A percentile compares a stretch with the other conserved stretches of the same genome.
phyloP scores from a whole-genome alignment of 2,888 invertebrate genomes.

The Adelphocoris suturalis region DNA sequence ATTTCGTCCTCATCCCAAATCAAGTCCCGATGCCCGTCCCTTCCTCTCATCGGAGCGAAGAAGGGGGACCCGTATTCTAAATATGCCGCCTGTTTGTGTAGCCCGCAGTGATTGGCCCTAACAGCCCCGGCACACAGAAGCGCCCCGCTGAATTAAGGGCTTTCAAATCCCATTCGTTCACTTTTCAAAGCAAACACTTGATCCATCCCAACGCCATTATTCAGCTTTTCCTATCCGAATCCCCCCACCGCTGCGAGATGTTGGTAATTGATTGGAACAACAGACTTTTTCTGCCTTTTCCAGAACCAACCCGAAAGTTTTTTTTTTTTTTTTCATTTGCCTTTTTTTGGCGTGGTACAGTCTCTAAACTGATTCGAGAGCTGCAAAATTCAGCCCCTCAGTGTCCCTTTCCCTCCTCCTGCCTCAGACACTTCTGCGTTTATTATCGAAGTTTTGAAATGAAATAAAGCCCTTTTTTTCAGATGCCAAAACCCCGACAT shows the following conservation, averaged over 20 bases:
- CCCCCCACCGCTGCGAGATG: conserved; percentile 48
- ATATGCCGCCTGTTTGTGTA: conserved; percentile 62
- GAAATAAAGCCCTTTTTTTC: conserved; percentile 33
- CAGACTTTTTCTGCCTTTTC: conserved; percentile 21
- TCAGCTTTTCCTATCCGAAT: conserved; percentile 49
- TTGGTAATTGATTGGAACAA: conserved; percentile 63
- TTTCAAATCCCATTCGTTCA: conserved; percentile 66
- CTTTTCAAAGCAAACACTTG: conserved; percentile 67
- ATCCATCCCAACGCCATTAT: conserved; percentile 61
- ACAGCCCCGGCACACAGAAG: conserved; percentile 60
- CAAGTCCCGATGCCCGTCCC: conserved; percentile 16
- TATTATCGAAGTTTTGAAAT: conserved; percentile 56
- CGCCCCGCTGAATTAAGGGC: conserved; percentile 58
- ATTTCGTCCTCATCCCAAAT: neutral
- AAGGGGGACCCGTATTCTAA: conserved; percentile 47
- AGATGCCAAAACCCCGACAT: conserved; percentile 25
- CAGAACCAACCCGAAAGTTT: neutral
- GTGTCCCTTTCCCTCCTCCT: conserved; percentile 44
- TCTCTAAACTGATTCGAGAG: conserved; percentile 51
- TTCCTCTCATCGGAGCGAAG: neutral
- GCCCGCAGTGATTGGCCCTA: conserved; percentile 65
- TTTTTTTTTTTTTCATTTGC: neutral
- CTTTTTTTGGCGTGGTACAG: neutral
- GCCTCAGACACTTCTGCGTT: conserved; percentile 38
- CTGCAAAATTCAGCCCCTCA: conserved; percentile 12